phyloP scores from a whole-genome alignment of 2,797 vertebrate genomes.

The Hoplostethus atlanticus region DNA sequence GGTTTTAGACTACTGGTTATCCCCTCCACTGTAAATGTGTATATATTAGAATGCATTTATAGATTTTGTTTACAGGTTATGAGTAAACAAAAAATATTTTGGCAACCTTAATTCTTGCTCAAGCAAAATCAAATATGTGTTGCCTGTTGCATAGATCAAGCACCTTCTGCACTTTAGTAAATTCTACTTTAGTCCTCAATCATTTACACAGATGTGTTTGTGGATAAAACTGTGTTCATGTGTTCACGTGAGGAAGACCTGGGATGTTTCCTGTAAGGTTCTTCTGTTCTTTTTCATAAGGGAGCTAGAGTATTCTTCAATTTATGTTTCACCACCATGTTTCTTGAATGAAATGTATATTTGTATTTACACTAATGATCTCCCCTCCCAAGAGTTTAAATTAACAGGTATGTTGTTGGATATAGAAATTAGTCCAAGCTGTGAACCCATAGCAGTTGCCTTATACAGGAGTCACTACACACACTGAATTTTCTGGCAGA shows the following conservation, averaged over 20 bases:
- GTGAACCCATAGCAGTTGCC: conserved; percentile 80
- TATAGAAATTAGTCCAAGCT: conserved; percentile 64
- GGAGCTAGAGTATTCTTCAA: conserved; percentile 25
- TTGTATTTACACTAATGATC: conserved; percentile 14
- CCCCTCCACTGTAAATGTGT: conserved; percentile 70
- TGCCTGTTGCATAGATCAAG: conserved; percentile 65
- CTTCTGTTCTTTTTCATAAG: neutral
- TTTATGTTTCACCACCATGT: conserved; percentile 32
- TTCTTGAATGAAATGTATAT: conserved; percentile 40
- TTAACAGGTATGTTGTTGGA: conserved; percentile 18
- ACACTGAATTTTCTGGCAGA: conserved; percentile 70
- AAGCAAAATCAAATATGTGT: conserved; percentile 47
- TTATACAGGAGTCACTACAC: conserved; percentile 66
- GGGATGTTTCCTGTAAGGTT: conserved; percentile 23
- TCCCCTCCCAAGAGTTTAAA: conserved; percentile 15
- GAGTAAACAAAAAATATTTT: conserved; percentile 62
- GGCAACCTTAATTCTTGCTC: conserved; percentile 62
- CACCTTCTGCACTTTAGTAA: conserved; percentile 80
- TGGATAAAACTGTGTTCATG: conserved; percentile 39
- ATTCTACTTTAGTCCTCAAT: conserved; percentile 45
- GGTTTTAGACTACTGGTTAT: conserved; percentile 68
- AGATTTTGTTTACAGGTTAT: conserved; percentile 70
- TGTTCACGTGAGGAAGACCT: conserved; percentile 35
- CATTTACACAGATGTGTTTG: conserved; percentile 37
- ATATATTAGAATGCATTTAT: conserved; percentile 68